Base-by-base conservation (phyloP, 1,140 invertebrate genomes). In the Achatina immaculata region DNA sequence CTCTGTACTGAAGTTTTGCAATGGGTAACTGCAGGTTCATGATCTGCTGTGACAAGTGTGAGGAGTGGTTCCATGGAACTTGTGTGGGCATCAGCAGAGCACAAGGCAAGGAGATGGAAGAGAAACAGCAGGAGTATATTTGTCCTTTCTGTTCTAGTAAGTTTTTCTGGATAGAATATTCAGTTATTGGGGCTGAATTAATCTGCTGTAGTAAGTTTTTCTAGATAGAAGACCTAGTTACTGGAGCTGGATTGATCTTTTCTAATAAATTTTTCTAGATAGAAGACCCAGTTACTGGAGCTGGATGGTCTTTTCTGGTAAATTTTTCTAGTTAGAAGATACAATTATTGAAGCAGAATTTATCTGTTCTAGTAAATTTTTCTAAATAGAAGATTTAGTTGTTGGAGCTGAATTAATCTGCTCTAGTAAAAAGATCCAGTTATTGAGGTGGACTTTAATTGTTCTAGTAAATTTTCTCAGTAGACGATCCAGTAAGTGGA, bases 21-120 rank as follows among this genome's bases (percentile, higher is more conserved):
- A n/a, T n/a, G n/a, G n/a, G n/a, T n/a, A n/a, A n/a, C n/a, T n/a
- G 16, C 82, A 89, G 92, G 43, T 99, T 99, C 90, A 99, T 99
- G 98, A 99, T 99, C 88, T 97, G 96, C 89, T 99, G 98, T 90
- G 98, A 99, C 91, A 93, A 94, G 0, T 99, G 97, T 91, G 95
- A 98, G 90, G 96, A 98, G 87, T 99, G 97, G 97, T 99, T 96
- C 89, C 98, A 99, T 91, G 97, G 97, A 11, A 96, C 95, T 87
- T 99, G 97, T 92, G 97, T 99, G 9, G 96, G 96, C 82, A 95
- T 99, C 7, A 97, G 96, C 24, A 96, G 97, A 92, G 94, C 94
- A 95, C 81, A 89, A 92, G 94, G 94, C 24, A 94, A 95, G 87
- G 94, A 96, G 90, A 97, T 98, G 95, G 97, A 98, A 90, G 93